Conservation (phyloP, 2,888 invertebrate species). For the Oxycera nigricornis region DNA sequence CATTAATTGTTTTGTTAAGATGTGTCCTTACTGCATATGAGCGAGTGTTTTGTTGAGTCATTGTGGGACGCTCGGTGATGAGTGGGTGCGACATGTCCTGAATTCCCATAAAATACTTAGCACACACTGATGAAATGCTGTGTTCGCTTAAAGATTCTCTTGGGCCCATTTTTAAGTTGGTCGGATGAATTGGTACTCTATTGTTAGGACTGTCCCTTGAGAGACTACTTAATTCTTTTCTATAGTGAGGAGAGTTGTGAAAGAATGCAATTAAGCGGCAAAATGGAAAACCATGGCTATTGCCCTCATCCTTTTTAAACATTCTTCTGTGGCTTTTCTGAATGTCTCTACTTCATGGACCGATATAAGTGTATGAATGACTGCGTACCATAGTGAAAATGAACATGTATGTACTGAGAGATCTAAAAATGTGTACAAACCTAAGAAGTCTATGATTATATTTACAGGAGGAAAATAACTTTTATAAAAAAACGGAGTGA, state of each 20-base stretch:
- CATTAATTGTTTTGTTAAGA: no score
- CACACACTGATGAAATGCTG: neutral
- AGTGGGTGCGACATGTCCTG: conserved; percentile 1
- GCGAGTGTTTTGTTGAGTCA: neutral
- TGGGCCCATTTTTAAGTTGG: neutral
- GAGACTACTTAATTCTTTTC: neutral
- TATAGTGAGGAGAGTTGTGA: neutral
- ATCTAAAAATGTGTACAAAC: no score
- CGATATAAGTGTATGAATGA: no score
- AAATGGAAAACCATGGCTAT: no score
- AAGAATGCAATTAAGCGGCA: neutral
- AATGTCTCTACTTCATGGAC: no score
- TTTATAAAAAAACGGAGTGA: no score
- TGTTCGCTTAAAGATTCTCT: neutral
- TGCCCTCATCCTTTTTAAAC: no score
- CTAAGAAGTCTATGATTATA: no score
- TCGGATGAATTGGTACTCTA: neutral
- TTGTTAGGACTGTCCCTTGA: neutral
- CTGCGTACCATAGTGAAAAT: no score
- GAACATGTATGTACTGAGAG: no score
- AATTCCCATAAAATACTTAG: neutral
- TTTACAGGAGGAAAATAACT: no score
- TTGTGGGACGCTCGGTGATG: neutral
- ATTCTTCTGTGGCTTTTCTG: no score
- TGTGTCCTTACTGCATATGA: neutral